phyloP scores from a whole-genome alignment of 2,113 vertebrate species.

The Anguilla japonica region DNA sequence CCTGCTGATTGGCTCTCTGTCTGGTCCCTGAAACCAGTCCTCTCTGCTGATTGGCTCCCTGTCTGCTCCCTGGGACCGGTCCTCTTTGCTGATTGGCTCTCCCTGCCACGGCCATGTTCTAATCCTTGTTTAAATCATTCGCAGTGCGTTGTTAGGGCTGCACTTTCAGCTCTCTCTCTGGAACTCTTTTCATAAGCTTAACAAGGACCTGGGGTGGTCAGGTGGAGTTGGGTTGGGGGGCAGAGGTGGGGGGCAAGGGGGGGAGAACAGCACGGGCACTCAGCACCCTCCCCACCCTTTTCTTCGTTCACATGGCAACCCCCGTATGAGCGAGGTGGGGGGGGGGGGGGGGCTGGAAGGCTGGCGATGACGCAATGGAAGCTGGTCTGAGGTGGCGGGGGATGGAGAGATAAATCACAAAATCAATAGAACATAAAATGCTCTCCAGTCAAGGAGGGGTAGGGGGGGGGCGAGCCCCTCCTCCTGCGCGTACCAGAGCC shows the following conservation, averaged over 20 bases:
- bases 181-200: no score
- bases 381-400: background rate
- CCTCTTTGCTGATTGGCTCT: background rate
- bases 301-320: background rate
- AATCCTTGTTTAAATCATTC: background rate
- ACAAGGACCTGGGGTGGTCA: no score
- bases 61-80: no score
- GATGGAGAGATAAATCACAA: background rate
- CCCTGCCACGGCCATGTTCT: background rate
- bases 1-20: no score
- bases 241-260: no score
- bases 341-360: background rate
- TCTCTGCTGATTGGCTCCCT: background rate
- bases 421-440: slow-evolving; percentile 5
- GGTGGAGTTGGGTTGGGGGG: no score
- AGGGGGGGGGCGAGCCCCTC: background rate
- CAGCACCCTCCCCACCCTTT: background rate
- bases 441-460: background rate
- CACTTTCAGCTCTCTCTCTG: no score
- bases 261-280: no score
- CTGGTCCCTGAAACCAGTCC: no score
- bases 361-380: background rate
- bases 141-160: background rate
- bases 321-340: background rate
- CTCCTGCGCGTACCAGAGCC: background rate